These are phyloP conservation scores for Cichlasoma orientale DNA, from an alignment of 2,797 vertebrate genomes.

Conservation along the genomic window DNA sequence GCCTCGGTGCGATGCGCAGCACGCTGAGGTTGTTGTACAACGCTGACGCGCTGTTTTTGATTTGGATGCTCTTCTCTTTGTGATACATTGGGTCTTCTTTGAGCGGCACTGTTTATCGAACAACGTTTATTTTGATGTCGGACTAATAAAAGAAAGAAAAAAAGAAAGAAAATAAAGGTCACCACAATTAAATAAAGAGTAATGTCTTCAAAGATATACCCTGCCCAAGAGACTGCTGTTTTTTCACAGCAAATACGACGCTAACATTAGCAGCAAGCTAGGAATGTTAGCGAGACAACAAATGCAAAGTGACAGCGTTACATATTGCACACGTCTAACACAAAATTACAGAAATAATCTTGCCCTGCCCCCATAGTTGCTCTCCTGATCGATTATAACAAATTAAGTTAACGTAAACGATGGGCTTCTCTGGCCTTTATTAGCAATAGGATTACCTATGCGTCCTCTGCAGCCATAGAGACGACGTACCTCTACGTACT, in stretches of 20 bases:
- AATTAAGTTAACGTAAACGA: background rate
- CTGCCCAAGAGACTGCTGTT: background rate
- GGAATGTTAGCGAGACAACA: conserved; percentile 10
- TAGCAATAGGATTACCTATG: conserved; percentile 52
- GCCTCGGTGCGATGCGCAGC: conserved; percentile 80
- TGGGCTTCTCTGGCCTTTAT: background rate
- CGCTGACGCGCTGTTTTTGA: conserved; percentile 87
- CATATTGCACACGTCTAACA: background rate
- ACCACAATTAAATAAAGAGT: background rate
- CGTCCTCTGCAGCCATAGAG: conserved; percentile 77
- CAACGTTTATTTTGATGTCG: background rate
- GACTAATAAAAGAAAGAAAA: background rate
- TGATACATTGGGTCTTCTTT: conserved; percentile 82
- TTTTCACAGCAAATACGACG: background rate
- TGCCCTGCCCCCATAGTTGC: rapidly evolving
- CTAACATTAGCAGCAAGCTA: conserved; percentile 45
- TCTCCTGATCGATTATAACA: background rate
- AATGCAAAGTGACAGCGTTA: background rate
- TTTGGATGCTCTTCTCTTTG: conserved; percentile 85
- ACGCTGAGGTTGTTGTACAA: conserved; percentile 94
- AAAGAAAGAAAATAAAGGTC: background rate
- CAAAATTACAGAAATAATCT: background rate
- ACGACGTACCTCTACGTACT: conserved; percentile 57
- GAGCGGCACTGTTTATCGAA: background rate
- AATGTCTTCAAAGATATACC: background rate